These are phyloP conservation scores for Pedionomus torquatus DNA, from an alignment of 2,113 vertebrate species.

Conservation along the genomic window DNA sequence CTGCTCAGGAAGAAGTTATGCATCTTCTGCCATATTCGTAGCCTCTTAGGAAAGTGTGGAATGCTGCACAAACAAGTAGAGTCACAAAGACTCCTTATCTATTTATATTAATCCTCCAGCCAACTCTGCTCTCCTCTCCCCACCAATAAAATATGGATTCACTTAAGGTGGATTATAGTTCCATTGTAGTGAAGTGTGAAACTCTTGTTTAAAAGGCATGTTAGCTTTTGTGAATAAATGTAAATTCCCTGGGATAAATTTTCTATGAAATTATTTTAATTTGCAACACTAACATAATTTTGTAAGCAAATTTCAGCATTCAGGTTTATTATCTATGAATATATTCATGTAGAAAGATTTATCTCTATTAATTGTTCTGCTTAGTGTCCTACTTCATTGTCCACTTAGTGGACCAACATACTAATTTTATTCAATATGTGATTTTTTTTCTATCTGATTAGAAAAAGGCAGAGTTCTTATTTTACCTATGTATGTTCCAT, in stretches of 20 bases:
- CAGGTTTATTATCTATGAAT: not conserved
- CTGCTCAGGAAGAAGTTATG: conserved; percentile 38
- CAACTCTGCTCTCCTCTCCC: not conserved
- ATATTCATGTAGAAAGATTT: not conserved
- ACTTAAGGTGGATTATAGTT: not conserved
- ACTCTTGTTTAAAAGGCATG: not conserved
- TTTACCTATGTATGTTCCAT: not conserved
- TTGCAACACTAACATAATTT: not conserved
- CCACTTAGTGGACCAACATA: no score
- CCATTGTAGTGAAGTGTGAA: not conserved
- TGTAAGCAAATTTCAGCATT: not conserved
- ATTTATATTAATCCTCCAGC: conserved; percentile 24
- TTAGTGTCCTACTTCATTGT: no score
- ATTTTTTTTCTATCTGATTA: not conserved
- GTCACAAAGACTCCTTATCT: conserved; percentile 34
- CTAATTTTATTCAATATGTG: not conserved
- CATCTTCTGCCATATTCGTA: not conserved
- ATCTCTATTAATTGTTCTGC: not conserved
- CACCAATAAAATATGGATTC: not conserved
- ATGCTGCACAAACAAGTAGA: conserved; percentile 54
- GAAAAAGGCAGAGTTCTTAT: not conserved
- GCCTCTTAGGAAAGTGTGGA: conserved; percentile 31
- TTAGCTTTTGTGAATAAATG: conserved; percentile 1
- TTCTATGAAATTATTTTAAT: not conserved
- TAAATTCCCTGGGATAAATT: not conserved